Evolutionary conservation across 64 coral and sea anemone genomes (phyloP), one percentile per base, ranked within the genome.

Genomic region (Stylophora pistillata): DNA sequence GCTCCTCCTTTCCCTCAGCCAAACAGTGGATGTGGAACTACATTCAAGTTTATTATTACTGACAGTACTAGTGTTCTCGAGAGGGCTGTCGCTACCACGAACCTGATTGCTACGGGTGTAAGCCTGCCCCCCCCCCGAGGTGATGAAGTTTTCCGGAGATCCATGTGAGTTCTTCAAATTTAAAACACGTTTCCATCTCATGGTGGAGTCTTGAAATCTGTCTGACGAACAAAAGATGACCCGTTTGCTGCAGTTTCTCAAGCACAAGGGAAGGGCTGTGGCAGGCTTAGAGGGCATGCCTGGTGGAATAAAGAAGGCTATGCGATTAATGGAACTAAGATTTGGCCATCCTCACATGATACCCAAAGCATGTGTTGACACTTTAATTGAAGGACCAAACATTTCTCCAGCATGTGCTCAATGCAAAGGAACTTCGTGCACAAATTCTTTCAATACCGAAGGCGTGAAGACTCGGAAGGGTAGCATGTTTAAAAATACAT

Each of bases 81-180:
- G 16, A 85, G 76, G 55, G 53, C 85, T 21, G 79, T 81, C 31
- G 68, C 21, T 72, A 85, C 56, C 76, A 41, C 85, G 27, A 82
- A 91, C 63, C 29, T 72, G 16, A 85, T 91, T 47, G 72, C 76
- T 17, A 91, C 80, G 26, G 85, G 81, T 47, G 85, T 30, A 11
- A 91, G 71, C 56, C 68, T 95, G 30, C n/a, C 94, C 88, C 55
- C 72, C 78, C 27, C 65, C 77, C 32, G 79, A 91, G 53, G 89
- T 91, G n/a, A 62, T 86, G 25, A 95, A 91, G 74, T 89, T 91
- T 74, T 71, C 33, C 83, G 94, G 86, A 61, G 85, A 91, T 69
- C 72, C 94, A 11, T 91, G 89, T 77, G 73, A 82, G 60, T 95
- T 88, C 58, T 91, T 78, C 52, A 60, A 86, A 66, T 94, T 86